Evolutionary conservation across 1,140 invertebrate species (phyloP), one percentile per base, ranked within the genome.

Genomic region (Mizuhopecten yessoensis): DNA sequence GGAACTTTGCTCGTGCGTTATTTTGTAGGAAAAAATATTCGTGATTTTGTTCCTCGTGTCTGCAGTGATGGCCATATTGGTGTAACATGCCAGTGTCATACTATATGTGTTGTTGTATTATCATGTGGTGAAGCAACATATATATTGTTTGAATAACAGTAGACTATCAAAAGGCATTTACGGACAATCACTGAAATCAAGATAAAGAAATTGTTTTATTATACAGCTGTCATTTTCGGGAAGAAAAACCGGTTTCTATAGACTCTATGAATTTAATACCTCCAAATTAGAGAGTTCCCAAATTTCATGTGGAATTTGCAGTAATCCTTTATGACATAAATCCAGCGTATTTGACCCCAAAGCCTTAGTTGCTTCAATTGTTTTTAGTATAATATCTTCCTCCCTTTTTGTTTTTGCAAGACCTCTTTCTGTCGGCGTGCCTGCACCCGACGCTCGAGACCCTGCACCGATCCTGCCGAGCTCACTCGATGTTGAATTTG

Each of bases 281-380:
- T 96, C 95, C 57, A 96, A 87, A 39, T 94, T 87, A 90, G 92
- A 92, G 88, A 96, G 90, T 93, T 96, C 92, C 33, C 95, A 91
- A n/a, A 96, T 75, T 93, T 95, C 95, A n/a, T 93, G 91, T 15
- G 96, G 96, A 89, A 96, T 93, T 49, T 93, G 91, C 33, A 93
- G 88, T 23, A 96, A 86, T 75, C 93, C 93, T 88, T 95, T 95
- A 87, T 93, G 88, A 89, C 94, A 94, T 17, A 96, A 90, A 92
- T 96, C 96, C 33, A 96, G 34, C 17, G 94, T 95, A 89, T 94
- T 95, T 33, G 94, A 92, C 23, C 94, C 93, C 34, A 94, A 89
- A 17, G 92, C 91, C 88, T 92, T 91, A 33, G 94, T 90, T 91
- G 95, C 92, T 89, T 90, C 90, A 36, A 96, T 96, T 34, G 94